These are phyloP conservation scores for Apodemia zela DNA, from an alignment of 2,888 invertebrate species.

Conservation along the genomic window DNA sequence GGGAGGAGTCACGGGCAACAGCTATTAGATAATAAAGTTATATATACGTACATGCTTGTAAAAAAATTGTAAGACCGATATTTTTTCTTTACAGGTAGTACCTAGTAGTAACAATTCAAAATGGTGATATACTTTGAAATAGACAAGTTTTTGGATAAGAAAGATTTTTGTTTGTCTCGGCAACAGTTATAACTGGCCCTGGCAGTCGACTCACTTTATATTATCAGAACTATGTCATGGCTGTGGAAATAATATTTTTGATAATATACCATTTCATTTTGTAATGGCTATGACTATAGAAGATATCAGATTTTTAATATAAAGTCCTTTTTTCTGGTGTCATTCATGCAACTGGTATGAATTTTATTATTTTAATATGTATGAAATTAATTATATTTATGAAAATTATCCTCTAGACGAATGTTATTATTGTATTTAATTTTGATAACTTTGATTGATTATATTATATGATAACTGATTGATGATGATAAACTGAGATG, in stretches of 20 bases:
- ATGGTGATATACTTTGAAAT: conserved; percentile 4
- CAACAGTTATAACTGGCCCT: conserved; percentile 2
- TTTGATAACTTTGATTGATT: neutral
- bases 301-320: neutral
- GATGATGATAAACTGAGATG: neutral
- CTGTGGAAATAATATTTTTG: conserved; percentile 9
- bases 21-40: conserved; percentile 1
- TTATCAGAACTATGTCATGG: conserved; percentile 6
- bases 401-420: neutral
- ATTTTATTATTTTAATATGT: too few species aligned
- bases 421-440: conserved; percentile 1
- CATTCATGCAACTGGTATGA: neutral
- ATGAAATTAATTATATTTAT: too few species aligned
- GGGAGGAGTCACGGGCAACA: neutral
- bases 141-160: conserved; percentile 3
- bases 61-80: conserved; percentile 7
- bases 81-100: neutral
- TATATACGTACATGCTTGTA: neutral
- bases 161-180: conserved; percentile 8
- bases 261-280: conserved; percentile 7
- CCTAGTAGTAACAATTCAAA: conserved; percentile 3
- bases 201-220: neutral
- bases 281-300: conserved; percentile 1
- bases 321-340: conserved; percentile 5
- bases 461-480: neutral